A percentile compares a stretch with the other conserved stretches of the same genome.
phyloP scores from a whole-genome alignment of 2,113 vertebrate species.

The Microcebus murinus region DNA sequence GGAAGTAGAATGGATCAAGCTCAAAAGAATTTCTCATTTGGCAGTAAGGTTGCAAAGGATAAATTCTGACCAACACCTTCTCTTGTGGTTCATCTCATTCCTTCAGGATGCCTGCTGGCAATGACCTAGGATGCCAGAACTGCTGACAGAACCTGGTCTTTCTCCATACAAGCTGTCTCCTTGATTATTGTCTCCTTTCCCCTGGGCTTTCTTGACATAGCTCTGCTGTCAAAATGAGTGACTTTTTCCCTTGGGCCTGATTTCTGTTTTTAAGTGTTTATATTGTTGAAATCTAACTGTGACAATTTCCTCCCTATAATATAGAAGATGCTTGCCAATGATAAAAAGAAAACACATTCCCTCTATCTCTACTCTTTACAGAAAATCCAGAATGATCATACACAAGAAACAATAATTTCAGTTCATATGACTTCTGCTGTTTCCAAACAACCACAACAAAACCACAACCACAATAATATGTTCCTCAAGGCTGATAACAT shows the following conservation, averaged over 20 bases:
- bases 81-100: not conserved
- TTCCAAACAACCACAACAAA: not conserved
- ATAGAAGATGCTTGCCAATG: not conserved
- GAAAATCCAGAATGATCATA: not conserved
- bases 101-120: not conserved
- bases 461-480: not conserved
- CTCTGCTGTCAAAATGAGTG: slow-evolving; percentile 35
- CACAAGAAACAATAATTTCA: not conserved
- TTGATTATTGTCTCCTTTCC: not conserved
- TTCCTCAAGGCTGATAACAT: not conserved
- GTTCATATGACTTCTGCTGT: slow-evolving; percentile 8
- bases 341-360: slow-evolving; percentile 30
- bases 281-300: not conserved
- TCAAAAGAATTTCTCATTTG: slow-evolving; percentile 27
- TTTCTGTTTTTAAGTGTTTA: not conserved
- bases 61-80: not conserved
- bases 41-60: not conserved
- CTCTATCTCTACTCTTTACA: not conserved
- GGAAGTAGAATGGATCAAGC: slow-evolving; percentile 4
- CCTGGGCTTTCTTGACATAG: slow-evolving; percentile 13
- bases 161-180: not conserved
- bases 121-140: not conserved
- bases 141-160: not conserved
- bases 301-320: not conserved
- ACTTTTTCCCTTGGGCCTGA: not conserved